Conservation (phyloP, 2,888 invertebrate species). For the Carcina quercana region DNA sequence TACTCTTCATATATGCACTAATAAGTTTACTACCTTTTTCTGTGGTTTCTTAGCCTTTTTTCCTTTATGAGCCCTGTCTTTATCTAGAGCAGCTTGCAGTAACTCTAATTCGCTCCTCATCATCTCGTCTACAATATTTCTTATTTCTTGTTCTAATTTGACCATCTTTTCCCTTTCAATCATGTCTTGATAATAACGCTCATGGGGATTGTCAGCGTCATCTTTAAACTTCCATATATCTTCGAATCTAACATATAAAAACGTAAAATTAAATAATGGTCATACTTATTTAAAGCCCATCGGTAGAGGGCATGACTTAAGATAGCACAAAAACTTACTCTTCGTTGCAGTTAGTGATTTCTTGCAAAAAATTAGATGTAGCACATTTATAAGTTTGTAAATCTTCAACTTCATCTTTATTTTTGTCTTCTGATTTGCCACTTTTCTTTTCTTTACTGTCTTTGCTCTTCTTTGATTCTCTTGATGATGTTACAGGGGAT, state of each 20-base stretch:
- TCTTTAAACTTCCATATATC: conserved; percentile 90
- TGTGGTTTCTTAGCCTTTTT: conserved; percentile 85
- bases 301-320: not conserved
- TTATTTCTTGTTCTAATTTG: conserved; percentile 88
- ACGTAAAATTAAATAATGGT: not conserved
- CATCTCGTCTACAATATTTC: conserved; percentile 86
- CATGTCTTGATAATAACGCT: conserved; percentile 86
- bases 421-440: conserved; percentile 60
- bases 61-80: conserved; percentile 81
- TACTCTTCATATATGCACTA: too few relatives aligned
- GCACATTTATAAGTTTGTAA: conserved; percentile 78
- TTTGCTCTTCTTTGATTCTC: conserved; percentile 86
- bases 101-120: conserved; percentile 81
- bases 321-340: conserved; percentile 65
- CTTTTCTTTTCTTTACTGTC: conserved; percentile 79
- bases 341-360: conserved; percentile 81
- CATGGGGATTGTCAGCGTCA: conserved; percentile 82
- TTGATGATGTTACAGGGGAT: conserved; percentile 80
- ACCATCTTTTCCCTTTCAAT: conserved; percentile 88
- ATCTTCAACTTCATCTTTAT: conserved; percentile 78
- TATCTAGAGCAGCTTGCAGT: conserved; percentile 82
- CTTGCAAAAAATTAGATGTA: conserved; percentile 82
- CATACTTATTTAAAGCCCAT: not conserved
- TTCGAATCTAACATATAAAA: conserved; percentile 76
- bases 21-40: conserved; percentile 67